These are phyloP conservation scores for Antheraea assamensis DNA, from an alignment of 2,888 invertebrate genomes.

Conservation along the genomic window DNA sequence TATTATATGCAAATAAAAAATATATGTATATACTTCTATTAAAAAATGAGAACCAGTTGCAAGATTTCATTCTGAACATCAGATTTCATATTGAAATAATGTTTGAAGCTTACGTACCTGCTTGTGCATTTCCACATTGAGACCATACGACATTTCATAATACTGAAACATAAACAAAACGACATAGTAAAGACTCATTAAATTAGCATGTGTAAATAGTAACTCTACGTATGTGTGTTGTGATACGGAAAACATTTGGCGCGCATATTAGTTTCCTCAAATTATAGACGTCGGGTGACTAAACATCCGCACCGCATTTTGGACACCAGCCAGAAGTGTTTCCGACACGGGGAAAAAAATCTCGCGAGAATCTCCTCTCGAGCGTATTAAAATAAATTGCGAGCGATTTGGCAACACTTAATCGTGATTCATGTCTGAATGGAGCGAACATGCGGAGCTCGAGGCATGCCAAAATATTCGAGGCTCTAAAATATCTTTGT, in stretches of 20 bases:
- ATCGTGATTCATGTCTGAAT: constrained; percentile 79
- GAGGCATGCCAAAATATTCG: constrained; percentile 72
- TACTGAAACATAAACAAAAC: constrained; percentile 89
- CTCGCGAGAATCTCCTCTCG: constrained; percentile 76
- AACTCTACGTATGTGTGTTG: constrained; percentile 45
- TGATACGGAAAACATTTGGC: constrained; percentile 74
- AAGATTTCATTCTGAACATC: neutral
- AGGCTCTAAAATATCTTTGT: constrained; percentile 55
- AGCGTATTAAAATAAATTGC: constrained; percentile 82
- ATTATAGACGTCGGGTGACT: constrained; percentile 76
- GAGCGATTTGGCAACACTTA: constrained; percentile 82
- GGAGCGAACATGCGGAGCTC: constrained; percentile 71
- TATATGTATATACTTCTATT: no score
- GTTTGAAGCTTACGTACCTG: constrained; percentile 85
- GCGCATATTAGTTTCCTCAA: constrained; percentile 77
- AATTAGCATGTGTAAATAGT: constrained; percentile 45
- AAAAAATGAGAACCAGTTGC: neutral
- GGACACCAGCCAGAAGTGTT: constrained; percentile 77
- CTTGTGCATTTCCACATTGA: constrained; percentile 99
- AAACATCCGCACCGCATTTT: constrained; percentile 78
- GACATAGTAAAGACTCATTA: constrained; percentile 44
- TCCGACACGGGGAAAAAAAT: constrained; percentile 77
- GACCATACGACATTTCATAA: constrained; percentile 98
- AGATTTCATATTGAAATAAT: neutral
- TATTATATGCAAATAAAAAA: no score